phyloP scores from a whole-genome alignment of 2,113 vertebrate genomes.

The Desmodus rotundus region DNA sequence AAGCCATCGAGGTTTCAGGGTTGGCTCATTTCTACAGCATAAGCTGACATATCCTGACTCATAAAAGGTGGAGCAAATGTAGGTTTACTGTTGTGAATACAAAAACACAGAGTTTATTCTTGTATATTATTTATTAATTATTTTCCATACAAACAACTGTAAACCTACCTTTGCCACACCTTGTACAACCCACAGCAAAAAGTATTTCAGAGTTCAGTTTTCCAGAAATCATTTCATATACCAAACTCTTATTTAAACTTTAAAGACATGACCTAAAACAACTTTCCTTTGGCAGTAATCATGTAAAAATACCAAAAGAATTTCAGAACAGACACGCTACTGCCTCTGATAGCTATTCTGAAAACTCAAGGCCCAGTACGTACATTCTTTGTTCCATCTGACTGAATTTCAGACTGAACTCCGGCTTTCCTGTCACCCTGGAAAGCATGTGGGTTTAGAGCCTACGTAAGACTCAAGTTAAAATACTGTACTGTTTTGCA shows the following conservation, averaged over 20 bases:
- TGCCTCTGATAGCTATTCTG: background rate
- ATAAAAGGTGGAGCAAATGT: background rate
- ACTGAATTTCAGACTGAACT: constrained; percentile 34
- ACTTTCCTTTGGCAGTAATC: background rate
- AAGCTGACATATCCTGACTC: background rate
- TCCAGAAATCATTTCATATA: background rate
- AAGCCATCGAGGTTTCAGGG: background rate
- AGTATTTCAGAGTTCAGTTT: background rate
- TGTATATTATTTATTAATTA: background rate
- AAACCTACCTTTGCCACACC: background rate
- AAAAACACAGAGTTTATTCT: background rate
- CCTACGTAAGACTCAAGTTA: background rate
- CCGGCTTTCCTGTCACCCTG: background rate
- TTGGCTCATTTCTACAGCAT: background rate
- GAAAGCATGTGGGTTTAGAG: background rate
- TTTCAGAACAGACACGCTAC: background rate
- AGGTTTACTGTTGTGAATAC: background rate
- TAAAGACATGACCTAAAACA: background rate
- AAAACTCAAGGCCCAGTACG: background rate
- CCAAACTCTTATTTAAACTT: background rate
- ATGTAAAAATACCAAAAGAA: background rate
- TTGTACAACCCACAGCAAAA: background rate
- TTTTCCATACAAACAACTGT: background rate
- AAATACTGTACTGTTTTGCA: constrained; percentile 24
- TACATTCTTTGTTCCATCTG: background rate